Base-by-base conservation (phyloP, 1,140 invertebrate genomes). In the Drosophila parvula region DNA sequence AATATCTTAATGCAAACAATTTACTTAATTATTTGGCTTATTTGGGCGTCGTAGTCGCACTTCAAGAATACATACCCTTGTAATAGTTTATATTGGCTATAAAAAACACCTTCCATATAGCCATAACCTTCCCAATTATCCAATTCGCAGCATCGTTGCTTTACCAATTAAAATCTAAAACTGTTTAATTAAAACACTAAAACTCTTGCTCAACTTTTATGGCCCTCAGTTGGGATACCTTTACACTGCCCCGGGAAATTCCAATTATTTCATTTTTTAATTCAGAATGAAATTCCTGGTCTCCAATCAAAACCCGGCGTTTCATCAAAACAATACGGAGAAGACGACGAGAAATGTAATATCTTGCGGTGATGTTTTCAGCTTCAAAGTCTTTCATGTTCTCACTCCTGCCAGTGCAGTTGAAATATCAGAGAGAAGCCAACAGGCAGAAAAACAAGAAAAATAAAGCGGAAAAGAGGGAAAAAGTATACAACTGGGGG, bases 201-300 rank as follows among this genome's bases (percentile, higher is more conserved):
- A 53, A 55, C 16, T 59, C 16, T 30, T 18, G 18, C 45, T 27
- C 7, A 0, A 16, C 12, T 32, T 32, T 27, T 27, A 32, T 34
- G 8, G 14, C 30, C 28, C 30, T 14, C 9, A 11, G 45, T 28
- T 53, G 30, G 14, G 14, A 55, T n/a, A 53, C 47, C 18, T 53
- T 61, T 36, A 36, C 12, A 30, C 55, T 40, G 22, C 27, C n/a
- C n/a, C 16, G n/a, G 27, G 11, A 30, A 41, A 30, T 55, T 62
- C 34, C 48, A 64, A 34, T 59, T 64, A 64, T 44, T 48, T 48
- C 12, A 10, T 30, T 44, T 69, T 69, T 53, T 65, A 69, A 67
- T 69, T 53, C 60, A 67, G 22, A 43, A 65, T 30, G 38, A 47
- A 41, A 65, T 50, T 47, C 3, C 61, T 36, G 45, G 12, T 2